These are phyloP conservation scores for Pseudorectes ferrugineus DNA, from an alignment of 2,113 vertebrate species.

Conservation along the genomic window DNA sequence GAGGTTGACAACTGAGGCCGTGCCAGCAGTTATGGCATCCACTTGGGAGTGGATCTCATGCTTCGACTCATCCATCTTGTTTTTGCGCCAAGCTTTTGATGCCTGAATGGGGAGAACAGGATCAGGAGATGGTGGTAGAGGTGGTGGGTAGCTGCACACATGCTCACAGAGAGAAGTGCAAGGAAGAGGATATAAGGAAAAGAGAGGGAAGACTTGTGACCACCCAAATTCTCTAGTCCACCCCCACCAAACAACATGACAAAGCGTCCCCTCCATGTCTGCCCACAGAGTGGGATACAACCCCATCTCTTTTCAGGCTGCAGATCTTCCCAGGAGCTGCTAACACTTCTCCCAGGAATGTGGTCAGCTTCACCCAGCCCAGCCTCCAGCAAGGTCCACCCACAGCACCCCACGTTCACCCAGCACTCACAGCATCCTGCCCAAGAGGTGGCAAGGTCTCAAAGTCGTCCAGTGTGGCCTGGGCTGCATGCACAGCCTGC, in stretches of 20 bases:
- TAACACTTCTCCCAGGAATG: background rate
- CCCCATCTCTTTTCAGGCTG: background rate
- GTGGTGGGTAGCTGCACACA: background rate
- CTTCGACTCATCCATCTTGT: constrained; percentile 99
- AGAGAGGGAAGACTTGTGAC: background rate
- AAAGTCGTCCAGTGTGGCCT: constrained; percentile 88
- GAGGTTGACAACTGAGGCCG: constrained; percentile 94
- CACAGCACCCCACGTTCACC: background rate
- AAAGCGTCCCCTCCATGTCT: background rate
- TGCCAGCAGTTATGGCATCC: constrained; percentile 96
- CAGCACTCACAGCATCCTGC: constrained; percentile 89
- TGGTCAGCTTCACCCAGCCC: background rate
- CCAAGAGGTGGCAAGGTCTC: constrained; percentile 90
- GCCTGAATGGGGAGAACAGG: constrained; percentile 71
- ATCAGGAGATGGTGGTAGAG: background rate
- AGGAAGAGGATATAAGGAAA: background rate
- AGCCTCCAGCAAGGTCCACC: background rate
- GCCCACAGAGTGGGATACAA: background rate
- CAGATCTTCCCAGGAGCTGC: background rate
- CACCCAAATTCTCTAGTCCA: background rate
- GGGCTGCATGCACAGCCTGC: constrained; percentile 94
- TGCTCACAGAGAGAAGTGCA: background rate
- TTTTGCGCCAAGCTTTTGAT: constrained; percentile 95
- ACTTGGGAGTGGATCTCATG: constrained; percentile 99
- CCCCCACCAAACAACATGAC: background rate